Base-by-base conservation (phyloP, 2,888 invertebrate genomes). In the Zootermopsis nevadensis region DNA sequence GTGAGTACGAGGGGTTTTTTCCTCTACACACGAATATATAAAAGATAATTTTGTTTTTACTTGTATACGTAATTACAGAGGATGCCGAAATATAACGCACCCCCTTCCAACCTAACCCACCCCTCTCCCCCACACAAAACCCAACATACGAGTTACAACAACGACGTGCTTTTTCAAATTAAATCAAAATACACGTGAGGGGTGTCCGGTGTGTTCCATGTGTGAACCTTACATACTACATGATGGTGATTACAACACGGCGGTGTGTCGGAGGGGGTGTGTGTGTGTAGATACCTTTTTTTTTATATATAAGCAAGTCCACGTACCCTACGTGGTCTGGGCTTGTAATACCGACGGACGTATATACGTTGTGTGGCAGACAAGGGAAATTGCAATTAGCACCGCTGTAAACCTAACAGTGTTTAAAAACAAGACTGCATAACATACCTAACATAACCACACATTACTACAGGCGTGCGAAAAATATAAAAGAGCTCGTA, bases 11-110 rank as follows among this genome's bases (percentile, higher is more conserved):
- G 66, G 66, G 60, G 66, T 35, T 35, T 79, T 60, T 60, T 79
- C 31, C 66, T 66, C 33, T 66, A 15, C 38, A 38, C 31, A 74
- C 38, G 33, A 2, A 74, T 22, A 74, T 27, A 74, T 38, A 79
- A 79, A 79, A 79, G 60, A 79, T 79, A 79, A 79, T 79, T 79
- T 79, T 79, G 79, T 79, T 79, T 79, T 79, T 79, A 79, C 79
- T 79, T 79, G 79, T 79, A 66, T 79, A 79, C 79, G 79, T 79
- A 79, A 79, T 79, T 79, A 79, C 60, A 79, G 35, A 79, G 79
- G 66, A 79, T 35, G 60, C 79, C 79, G 33, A 79, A 79, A 79
- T 79, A 79, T 66, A 66, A 79, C 79, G 66, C 66, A 66, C 77
- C 38, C 77, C 55, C 30, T 76, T 31, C 66, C 79, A 24, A 74